Percentiles rank a stretch among this genome's conserved stretches.
phyloP scores from a whole-genome alignment of 2,888 invertebrate genomes.

The Caenorhabditis sulstoni region DNA sequence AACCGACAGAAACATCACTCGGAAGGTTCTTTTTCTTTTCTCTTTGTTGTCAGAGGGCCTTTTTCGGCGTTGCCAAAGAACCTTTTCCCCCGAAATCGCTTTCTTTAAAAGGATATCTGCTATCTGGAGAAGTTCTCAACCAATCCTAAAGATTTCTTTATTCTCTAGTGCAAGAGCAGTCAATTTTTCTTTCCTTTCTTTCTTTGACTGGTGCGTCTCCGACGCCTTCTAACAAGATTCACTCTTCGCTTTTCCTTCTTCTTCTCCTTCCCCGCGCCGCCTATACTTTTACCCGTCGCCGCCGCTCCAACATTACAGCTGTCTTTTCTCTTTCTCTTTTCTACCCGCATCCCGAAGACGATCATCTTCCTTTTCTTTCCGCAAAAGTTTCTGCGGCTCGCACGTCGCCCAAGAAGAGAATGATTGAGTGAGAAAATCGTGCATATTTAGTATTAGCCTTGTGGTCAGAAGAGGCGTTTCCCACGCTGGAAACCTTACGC shows the following conservation, averaged over 20 bases:
- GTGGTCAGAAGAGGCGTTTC: slow-evolving; percentile 17
- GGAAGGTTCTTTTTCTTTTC: background rate
- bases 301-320: slow-evolving; percentile 32
- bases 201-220: slow-evolving; percentile 9
- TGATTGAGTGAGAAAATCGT: slow-evolving; percentile 18
- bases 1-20: background rate
- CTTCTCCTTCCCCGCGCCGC: slow-evolving; percentile 5
- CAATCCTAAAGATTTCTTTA: no score
- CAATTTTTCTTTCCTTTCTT: slow-evolving; percentile 7
- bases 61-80: background rate
- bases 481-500: slow-evolving; percentile 27
- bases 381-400: background rate
- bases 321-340: slow-evolving; percentile 31
- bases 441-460: slow-evolving; percentile 11
- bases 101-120: no score
- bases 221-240: slow-evolving; percentile 55
- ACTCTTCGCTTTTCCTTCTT: slow-evolving; percentile 18
- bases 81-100: background rate
- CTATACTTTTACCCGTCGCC: slow-evolving; percentile 46
- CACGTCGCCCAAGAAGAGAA: background rate
- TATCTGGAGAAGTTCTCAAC: no score
- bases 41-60: background rate
- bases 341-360: background rate
- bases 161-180: slow-evolving; percentile 2
- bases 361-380: slow-evolving; percentile 15